Conservation (phyloP, 2,797 vertebrate species). For the Aselliscus stoliczkanus region DNA sequence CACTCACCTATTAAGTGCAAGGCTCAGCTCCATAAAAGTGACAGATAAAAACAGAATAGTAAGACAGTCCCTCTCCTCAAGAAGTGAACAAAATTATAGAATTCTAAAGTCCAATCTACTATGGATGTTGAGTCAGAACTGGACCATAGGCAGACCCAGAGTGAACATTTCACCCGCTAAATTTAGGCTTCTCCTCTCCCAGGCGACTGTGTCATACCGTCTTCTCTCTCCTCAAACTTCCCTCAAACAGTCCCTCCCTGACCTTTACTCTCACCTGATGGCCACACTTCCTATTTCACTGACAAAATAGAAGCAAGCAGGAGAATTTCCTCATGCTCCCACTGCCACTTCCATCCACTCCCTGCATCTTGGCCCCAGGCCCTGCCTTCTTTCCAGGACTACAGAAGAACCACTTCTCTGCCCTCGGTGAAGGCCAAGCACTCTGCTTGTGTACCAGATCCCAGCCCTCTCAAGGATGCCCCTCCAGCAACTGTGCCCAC, state of each 20-base stretch:
- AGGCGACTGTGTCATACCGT: not conserved
- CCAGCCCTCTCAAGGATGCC: not conserved
- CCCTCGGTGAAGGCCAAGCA: not conserved
- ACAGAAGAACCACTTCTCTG: not conserved
- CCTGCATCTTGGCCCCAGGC: not conserved
- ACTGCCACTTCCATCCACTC: fast-evolving
- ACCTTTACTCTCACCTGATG: not conserved
- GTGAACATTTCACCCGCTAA: not conserved
- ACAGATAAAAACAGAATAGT: not conserved
- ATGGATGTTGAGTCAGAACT: not conserved
- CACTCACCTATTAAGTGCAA: not conserved
- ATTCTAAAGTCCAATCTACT: not conserved
- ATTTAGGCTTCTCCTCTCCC: not conserved
- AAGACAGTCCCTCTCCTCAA: not conserved
- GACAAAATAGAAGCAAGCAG: not conserved
- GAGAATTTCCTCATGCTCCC: not conserved
- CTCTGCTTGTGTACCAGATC: not conserved
- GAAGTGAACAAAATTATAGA: not conserved
- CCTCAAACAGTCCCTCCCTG: not conserved
- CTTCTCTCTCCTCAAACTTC: not conserved
- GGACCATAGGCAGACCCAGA: not conserved
- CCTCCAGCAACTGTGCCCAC: not conserved
- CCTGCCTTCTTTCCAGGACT: not conserved
- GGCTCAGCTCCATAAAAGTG: not conserved
- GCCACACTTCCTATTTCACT: not conserved